Percentiles rank a stretch among this genome's conserved stretches.
Conservation (phyloP, 2,797 vertebrate genomes). For the Hoplostethus mediterraneus region DNA sequence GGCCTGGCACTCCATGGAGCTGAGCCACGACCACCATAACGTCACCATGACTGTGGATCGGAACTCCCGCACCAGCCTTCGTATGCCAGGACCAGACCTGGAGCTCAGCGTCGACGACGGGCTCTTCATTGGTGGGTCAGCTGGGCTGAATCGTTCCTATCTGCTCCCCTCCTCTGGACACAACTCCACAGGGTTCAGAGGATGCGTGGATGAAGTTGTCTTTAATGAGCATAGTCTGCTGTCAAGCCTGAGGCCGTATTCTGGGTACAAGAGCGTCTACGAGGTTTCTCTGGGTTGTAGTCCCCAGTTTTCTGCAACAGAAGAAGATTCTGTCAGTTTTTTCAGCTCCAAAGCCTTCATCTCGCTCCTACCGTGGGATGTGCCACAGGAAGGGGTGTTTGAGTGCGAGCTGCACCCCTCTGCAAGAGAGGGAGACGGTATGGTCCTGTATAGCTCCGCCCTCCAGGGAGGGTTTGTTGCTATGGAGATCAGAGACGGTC, state of each 20-base stretch:
- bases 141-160: constrained; percentile 80
- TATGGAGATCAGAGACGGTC: constrained; percentile 87
- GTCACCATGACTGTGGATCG: constrained; percentile 86
- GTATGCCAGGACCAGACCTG: constrained; percentile 79
- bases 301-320: constrained; percentile 89
- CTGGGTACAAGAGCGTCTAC: constrained; percentile 86
- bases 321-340: constrained; percentile 89
- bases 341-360: constrained; percentile 91
- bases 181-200: constrained; percentile 80
- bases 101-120: constrained; percentile 86
- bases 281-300: constrained; percentile 91
- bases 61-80: constrained; percentile 71
- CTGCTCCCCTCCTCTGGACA: constrained; percentile 49
- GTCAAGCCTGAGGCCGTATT: constrained; percentile 85
- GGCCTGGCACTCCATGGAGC: constrained; percentile 88
- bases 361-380: constrained; percentile 85
- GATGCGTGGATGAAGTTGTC: constrained; percentile 88
- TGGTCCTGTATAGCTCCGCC: constrained; percentile 88
- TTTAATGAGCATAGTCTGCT: constrained; percentile 90
- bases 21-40: constrained; percentile 79
- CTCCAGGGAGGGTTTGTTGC: constrained; percentile 84
- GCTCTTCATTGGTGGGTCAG: constrained; percentile 85
- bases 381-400: constrained; percentile 78
- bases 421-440: constrained; percentile 75
- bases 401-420: constrained; percentile 86